Evolutionary conservation across 2,888 invertebrate genomes (phyloP).

Genomic region (Meteorus colon): DNA sequence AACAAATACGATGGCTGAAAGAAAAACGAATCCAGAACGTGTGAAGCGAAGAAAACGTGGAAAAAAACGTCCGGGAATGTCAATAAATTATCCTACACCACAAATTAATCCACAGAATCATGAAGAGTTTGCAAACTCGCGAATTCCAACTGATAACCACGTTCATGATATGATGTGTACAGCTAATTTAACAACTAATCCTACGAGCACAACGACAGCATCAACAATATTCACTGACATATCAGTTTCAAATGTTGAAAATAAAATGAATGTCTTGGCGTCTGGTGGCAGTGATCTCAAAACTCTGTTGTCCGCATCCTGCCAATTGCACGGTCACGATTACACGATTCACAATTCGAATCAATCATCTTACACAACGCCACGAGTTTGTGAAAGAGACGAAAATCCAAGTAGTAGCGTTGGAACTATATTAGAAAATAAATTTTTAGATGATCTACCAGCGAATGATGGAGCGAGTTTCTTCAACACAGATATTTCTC

Average conservation of each 20-base stretch:
- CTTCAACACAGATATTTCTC: constrained; percentile 59
- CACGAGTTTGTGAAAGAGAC: background rate
- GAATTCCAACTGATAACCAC: background rate
- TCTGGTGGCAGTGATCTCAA: background rate
- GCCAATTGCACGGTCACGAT: background rate
- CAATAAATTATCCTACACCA: background rate
- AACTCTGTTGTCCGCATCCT: background rate
- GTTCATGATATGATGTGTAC: background rate
- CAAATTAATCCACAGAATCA: background rate
- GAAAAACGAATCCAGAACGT: constrained; percentile 45
- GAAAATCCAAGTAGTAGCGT: constrained; percentile 27
- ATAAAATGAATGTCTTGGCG: background rate
- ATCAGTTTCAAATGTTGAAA: background rate
- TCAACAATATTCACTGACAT: background rate
- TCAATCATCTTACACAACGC: background rate
- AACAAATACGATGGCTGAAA: constrained; percentile 47
- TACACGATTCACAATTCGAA: background rate
- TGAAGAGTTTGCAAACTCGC: background rate
- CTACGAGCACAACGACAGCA: background rate
- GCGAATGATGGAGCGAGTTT: constrained; percentile 53
- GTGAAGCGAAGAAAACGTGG: constrained; percentile 39
- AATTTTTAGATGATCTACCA: background rate
- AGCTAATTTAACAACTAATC: background rate
- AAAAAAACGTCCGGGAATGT: constrained; percentile 26
- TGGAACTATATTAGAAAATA: background rate